Conservation (phyloP, 2,888 invertebrate species). For the Protonemura montana region DNA sequence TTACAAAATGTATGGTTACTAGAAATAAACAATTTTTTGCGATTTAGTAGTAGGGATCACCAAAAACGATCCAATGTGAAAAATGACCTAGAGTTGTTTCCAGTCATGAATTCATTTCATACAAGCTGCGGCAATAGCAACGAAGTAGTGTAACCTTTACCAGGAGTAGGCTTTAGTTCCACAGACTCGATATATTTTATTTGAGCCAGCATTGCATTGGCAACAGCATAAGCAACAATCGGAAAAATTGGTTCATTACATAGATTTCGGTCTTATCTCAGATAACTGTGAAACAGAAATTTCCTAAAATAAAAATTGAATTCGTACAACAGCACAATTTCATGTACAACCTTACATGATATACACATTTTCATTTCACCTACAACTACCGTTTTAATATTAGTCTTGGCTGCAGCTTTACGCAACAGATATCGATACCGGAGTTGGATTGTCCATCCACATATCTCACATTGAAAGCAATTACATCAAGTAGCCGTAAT, state of each 20-base stretch:
- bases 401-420: neutral
- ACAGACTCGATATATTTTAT: constrained; percentile 27
- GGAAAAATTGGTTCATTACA: constrained; percentile 23
- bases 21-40: too few relatives aligned
- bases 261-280: neutral
- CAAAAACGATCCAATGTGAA: too few relatives aligned
- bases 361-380: too few relatives aligned
- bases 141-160: too few relatives aligned
- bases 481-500: constrained; percentile 1
- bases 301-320: constrained; percentile 10
- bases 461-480: constrained; percentile 27
- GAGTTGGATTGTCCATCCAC: neutral
- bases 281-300: constrained; percentile 18
- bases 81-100: too few relatives aligned
- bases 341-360: too few relatives aligned
- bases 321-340: neutral
- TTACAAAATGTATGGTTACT: too few relatives aligned
- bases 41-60: too few relatives aligned
- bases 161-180: too few relatives aligned
- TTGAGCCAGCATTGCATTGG: constrained; percentile 33
- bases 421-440: neutral
- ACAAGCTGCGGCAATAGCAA: too few relatives aligned
- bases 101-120: too few relatives aligned
- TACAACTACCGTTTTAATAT: neutral
- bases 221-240: constrained; percentile 39